Base-by-base conservation (phyloP, 53 echinoderm and acorn worm species). In the Mesocentrotus franciscanus region DNA sequence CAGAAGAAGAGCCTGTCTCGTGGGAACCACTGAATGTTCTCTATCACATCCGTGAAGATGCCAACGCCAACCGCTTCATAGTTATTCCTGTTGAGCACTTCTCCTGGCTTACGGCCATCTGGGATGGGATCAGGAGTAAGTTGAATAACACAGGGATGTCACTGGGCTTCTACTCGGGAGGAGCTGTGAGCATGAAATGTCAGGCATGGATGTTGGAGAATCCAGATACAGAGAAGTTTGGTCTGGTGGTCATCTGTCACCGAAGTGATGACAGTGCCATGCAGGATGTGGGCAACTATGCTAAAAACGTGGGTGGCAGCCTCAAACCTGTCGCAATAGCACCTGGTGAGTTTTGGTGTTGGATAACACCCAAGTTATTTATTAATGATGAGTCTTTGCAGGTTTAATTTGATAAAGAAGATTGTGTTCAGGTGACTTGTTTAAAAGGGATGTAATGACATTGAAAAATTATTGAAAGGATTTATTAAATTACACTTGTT, bases 181-280 rank as follows among this genome's bases (percentile, higher is more conserved):
- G 97, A 9, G 97, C 98, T 8, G 96, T 96, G 70, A 97, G 92
- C 75, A 97, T 99, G 97, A 99, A 98, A 72, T 99, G 99, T 83
- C 99, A 98, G 92, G 99, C 99, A 11, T 98, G 98, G 97, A 99
- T 99, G 99, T 95, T 98, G 85, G 99, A 99, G 36, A 97, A 85
- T 68, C 78, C 96, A 60, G 97, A 99, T 90, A 97, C 99, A 1
- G 96, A 97, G 42, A 99, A 98, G 74, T 99, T 99, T 97, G 98
- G 98, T 56, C 96, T 99, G 39, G 98, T 97, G 83, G 97, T 99
- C 55, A 97, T 98, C 81, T 99, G 98, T 64, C 98, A 99, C 74
- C 90, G 89, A 59, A 98, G 96, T 95, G 97, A 96, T 26, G 98
- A 98, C 39, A 97, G 87, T 59, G 95, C 96, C 60, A 97, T 98